Evolutionary conservation across 2,113 vertebrate species (phyloP), one percentile per base, ranked within the genome.

Genomic region (Peromyscus californicus): DNA sequence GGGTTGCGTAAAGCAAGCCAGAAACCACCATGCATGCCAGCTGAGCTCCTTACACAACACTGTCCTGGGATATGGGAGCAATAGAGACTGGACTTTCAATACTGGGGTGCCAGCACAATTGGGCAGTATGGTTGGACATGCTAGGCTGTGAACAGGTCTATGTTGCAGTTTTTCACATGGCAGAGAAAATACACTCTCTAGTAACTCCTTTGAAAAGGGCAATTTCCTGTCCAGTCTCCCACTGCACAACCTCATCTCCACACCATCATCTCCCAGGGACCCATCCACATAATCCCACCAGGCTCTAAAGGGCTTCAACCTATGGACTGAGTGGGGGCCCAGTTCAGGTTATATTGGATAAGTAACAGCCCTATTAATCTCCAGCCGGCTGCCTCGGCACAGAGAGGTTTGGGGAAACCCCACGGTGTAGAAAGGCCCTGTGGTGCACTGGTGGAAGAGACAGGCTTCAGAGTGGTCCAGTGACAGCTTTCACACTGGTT

Each of bases 401-500:
- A 7, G 80, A 31, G 17, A 12, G 1, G 36, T 5, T 76, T 7
- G 6, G 8, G 22, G 7, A 48, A 24, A 21, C 7, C 54, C 36
- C 0, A 2, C 11, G 36, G 12, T 1, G 7, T 0, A 24, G 54
- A 29, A 39, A 24, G 26, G 9, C 1, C 1, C 2, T 15, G 29
- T 48, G 65, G 61, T 0, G 0, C 2, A 3, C 7, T 7, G 39
- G 0, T 17, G 78, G n/a, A 45, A 31, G 3, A 33, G 29, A 16
- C 7, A 5, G 22, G 29, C 12, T 7, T 0, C 6, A 0, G 0
- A 2, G 1, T 0, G 17, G 39, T 21, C 0, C 3, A 7, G 36
- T 0, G 1, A 5, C 39, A 6, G 4, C 12, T 78, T 45, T 13
- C 36, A 48, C 7, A 11, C 22, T 29, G 4, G 0, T 9, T 48